These are phyloP conservation scores for Phalanger gymnotis DNA, from an alignment of 2,797 vertebrate genomes.

Conservation along the genomic window DNA sequence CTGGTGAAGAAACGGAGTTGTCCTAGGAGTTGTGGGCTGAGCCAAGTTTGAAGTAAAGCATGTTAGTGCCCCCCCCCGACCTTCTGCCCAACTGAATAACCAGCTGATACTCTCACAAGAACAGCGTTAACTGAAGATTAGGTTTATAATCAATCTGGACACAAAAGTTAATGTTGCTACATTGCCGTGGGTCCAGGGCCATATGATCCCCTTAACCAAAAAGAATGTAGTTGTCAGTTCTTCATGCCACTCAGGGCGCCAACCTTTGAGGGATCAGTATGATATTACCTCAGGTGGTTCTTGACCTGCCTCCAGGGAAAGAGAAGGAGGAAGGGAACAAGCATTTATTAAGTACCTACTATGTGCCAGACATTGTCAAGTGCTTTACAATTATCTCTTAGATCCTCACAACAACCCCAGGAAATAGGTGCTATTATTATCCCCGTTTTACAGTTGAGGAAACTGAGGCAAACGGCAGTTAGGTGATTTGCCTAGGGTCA, in stretches of 20 bases:
- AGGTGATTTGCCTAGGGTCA: not conserved
- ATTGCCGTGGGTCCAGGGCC: not conserved
- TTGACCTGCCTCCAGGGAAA: not conserved
- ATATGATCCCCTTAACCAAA: not conserved
- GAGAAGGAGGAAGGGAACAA: not conserved
- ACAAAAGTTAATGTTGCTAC: not conserved
- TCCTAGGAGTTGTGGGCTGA: not conserved
- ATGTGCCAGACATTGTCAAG: not conserved
- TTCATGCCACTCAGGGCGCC: not conserved
- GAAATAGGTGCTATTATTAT: not conserved
- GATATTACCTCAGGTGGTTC: not conserved
- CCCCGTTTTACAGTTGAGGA: not conserved
- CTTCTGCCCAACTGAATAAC: not conserved
- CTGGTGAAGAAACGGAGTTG: not conserved
- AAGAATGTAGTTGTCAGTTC: not conserved
- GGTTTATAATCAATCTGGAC: not conserved
- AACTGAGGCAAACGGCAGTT: not conserved
- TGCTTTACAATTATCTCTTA: not conserved
- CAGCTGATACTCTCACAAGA: not conserved
- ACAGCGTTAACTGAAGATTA: not conserved
- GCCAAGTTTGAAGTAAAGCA: not conserved
- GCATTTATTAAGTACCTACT: not conserved
- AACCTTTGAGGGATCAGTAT: not conserved
- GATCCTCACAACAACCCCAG: not conserved
- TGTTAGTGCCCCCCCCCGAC: not conserved